Evolutionary conservation across 1,140 invertebrate species (phyloP), one percentile per base, ranked within the genome.

Genomic region (Tribolium madens): DNA sequence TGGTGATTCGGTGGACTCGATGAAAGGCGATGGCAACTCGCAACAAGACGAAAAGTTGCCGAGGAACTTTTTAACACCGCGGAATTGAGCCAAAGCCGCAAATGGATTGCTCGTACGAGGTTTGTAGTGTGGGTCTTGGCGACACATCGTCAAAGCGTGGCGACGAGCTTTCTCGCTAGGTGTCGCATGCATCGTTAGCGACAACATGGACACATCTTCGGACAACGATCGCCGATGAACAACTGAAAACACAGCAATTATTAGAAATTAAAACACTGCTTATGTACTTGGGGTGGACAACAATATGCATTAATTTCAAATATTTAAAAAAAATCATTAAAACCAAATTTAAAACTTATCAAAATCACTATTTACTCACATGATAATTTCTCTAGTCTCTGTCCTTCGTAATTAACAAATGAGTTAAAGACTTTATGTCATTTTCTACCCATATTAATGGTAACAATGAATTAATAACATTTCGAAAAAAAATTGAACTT

Each of bases 21-120:
- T 85, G 78, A 88, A 87, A 69, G 91, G 89, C 3, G 90, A 91
- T 10, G 92, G 90, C 53, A 94, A 85, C 81, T 94, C 93, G 79
- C 93, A 90, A 84, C 93, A 95, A 2, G 92, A 93, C 31, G 92
- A 94, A 81, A 94, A 94, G 42, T 88, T 89, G 73, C 93, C 93
- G 5, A 94, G 87, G 57, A 94, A 93, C 83, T 95, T 95, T 84
- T 92, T 93, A 17, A 94, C 93, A 68, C 93, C 93, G 3, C 90
- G 87, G 76, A 91, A 89, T 75, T 91, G 89, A 3, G 88, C 89
- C 7, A 93, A 85, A 1, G 91, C 88, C 50, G 92, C 90, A 84
- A 94, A 94, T 10, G 93, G 93, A 86, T 94, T 94, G 46, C 88
- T 89, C 10, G 87, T 90, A 82, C 88, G 89, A 3, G 90, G 91